Evolutionary conservation across 1,140 invertebrate genomes (phyloP), one percentile per base, ranked within the genome.

Genomic region (Sesamia nonagrioides): DNA sequence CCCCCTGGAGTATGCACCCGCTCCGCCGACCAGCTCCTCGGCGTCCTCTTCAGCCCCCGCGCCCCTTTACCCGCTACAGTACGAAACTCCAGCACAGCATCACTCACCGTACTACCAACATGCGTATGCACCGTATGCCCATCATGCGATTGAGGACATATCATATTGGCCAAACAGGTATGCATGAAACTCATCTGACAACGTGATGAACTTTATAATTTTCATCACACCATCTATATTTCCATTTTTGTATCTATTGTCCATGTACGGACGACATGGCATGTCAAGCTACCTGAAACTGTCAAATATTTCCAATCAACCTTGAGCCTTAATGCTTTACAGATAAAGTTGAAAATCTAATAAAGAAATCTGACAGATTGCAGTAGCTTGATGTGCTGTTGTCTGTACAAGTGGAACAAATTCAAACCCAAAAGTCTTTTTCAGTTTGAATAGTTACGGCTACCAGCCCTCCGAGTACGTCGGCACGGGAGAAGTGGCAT

Each of bases 141-240:
- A 94, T 82, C 92, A 94, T 71, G 88, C 92, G 0, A 93, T 94
- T 68, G 92, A 94, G 82, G 92, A 94, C 82, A 94, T 94, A 40
- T 92, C 92, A 0, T 94, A 93, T 60, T 94, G 92, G 92, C 91
- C 92, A 15, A 94, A 94, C 77, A 88, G 92, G 92, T 94, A 60
- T 37, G 17, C 15, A 37, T 61, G 17, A 27, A 5, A 5, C 13
- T 6, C 11, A 1, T 11, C 42, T 40, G 37, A 7, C 42, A 11
- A 45, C 7, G 9, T 45, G 27, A 45, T 45, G 6, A 45, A 9
- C 42, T 45, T 0, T 11, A 45, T 15, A 15, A 2, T 50, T 50
- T 15, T 50, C 5, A 15, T 50, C 2, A n/a, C 15, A n/a, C 50
- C 2, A 52, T n/a, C 50, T 6, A 17, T 21, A 21, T 54, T 54